Percentiles rank a stretch among this genome's conserved stretches.
phyloP scores from a whole-genome alignment of 2,888 invertebrate species.

The Protophormia terraenovae region DNA sequence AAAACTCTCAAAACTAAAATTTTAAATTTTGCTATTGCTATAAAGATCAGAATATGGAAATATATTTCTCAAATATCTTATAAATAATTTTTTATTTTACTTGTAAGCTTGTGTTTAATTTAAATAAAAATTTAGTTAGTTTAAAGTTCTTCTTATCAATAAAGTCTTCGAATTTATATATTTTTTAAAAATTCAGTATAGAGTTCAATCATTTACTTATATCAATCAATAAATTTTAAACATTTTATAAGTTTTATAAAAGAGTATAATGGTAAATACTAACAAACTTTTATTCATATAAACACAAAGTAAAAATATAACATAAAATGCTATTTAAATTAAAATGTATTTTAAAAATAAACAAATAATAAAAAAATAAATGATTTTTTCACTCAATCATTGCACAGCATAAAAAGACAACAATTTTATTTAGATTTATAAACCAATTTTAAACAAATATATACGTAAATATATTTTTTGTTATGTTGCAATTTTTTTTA shows the following conservation, averaged over 20 bases:
- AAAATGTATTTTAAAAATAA: slow-evolving; percentile 1
- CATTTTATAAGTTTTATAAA: neutral
- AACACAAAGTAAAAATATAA: neutral
- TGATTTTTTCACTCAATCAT: neutral
- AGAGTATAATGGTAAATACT: neutral
- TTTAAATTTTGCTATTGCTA: too few relatives aligned
- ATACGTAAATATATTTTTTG: neutral
- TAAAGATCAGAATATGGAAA: too few relatives aligned
- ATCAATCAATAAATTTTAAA: too few relatives aligned
- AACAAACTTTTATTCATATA: neutral
- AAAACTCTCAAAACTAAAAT: too few relatives aligned
- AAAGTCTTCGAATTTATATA: too few relatives aligned
- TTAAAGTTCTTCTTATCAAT: too few relatives aligned
- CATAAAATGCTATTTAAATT: neutral
- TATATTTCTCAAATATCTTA: too few relatives aligned
- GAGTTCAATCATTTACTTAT: too few relatives aligned
- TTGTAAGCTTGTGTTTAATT: too few relatives aligned
- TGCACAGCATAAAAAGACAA: neutral
- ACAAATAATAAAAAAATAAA: neutral
- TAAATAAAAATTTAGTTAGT: too few relatives aligned
- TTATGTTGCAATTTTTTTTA: neutral
- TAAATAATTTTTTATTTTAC: too few relatives aligned
- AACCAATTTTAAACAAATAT: slow-evolving; percentile 38
- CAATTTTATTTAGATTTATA: slow-evolving; percentile 1
- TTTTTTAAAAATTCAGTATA: too few relatives aligned